Base-by-base conservation (phyloP, 2,113 vertebrate species). In the Colistium nudipinnis region DNA sequence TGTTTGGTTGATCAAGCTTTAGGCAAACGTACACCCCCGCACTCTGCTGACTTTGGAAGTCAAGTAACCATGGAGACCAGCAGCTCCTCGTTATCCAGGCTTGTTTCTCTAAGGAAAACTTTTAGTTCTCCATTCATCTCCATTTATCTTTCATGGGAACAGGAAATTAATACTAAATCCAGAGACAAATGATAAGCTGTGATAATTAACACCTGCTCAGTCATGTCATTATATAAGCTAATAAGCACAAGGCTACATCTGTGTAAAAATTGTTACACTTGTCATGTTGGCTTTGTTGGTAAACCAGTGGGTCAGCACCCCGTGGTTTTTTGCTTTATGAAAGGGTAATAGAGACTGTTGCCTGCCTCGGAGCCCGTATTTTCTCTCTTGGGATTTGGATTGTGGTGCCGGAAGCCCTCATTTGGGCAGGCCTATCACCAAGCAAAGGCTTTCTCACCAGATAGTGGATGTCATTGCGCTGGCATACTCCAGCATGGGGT, bases 51-150 rank as follows among this genome's bases (percentile, higher is more conserved):
- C 48, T 80, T 62, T 70, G 24, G 56, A 68, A 62, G 62, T 69
- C 44, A 39, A 31, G 83, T 88, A 36, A 78, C 82, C 82, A 80
- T 82, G 72, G 80, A 60, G 65, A 84, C 76, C 17, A 65, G 62
- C 60, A 64, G 61, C 30, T 73, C 53, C 75, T 85, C 43, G 47
- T 70, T 63, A 74, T 28, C 51, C n/a, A 2, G 48, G 19, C 60
- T 51, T 28, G 65, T 36, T 78, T 47, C 55, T 72, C 55, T 25
- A 4, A 64, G 53, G 62, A 78, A 41, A 80, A 82, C 70, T 62
- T 70, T 69, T 39, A 63, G 68, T 71, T 59, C 62, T 49, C 47
- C n/a, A 5, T 55, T 69, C 22, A 27, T 60, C 41, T 39, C 14
- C 62, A 10, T 49, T 74, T 14, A 24, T 67, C 62, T 52, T 52